phyloP scores from a whole-genome alignment of 2,113 vertebrate genomes.

The Narcine bancroftii region DNA sequence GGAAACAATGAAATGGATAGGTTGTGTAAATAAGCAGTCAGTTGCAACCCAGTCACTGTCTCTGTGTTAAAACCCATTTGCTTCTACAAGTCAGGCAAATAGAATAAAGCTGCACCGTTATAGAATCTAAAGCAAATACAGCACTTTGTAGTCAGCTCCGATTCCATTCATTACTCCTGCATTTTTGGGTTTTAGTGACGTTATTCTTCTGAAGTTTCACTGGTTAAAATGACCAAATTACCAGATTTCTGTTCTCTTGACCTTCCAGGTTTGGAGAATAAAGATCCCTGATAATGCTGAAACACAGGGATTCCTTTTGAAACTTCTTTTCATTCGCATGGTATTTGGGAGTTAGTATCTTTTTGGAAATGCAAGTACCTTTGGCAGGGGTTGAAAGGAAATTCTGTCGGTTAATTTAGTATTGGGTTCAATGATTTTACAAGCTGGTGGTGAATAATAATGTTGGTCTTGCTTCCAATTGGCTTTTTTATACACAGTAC shows the following conservation, averaged over 20 bases:
- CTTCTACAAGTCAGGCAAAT: neutral
- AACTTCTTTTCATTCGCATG: neutral
- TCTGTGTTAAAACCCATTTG: neutral
- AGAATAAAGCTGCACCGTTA: neutral
- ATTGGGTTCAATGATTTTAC: neutral
- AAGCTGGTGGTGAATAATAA: neutral
- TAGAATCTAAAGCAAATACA: neutral
- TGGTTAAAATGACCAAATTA: neutral
- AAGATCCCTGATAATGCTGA: neutral
- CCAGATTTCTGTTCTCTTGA: neutral
- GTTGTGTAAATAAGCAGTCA: neutral
- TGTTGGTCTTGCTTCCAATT: neutral
- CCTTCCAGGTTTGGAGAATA: neutral
- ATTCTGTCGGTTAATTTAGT: neutral
- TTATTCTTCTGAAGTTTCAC: neutral
- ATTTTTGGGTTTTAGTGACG: neutral
- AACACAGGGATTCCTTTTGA: neutral
- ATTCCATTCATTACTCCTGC: neutral
- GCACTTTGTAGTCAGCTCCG: neutral
- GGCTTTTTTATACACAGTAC: neutral
- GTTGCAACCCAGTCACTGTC: neutral
- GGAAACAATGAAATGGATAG: neutral
- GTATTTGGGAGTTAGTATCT: neutral
- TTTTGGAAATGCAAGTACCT: constrained; percentile 8
- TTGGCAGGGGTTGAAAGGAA: neutral